A percentile compares a stretch with the other conserved stretches of the same genome.
phyloP scores from a whole-genome alignment of 2,797 vertebrate species.

The Chelidonichthys spinosus region DNA sequence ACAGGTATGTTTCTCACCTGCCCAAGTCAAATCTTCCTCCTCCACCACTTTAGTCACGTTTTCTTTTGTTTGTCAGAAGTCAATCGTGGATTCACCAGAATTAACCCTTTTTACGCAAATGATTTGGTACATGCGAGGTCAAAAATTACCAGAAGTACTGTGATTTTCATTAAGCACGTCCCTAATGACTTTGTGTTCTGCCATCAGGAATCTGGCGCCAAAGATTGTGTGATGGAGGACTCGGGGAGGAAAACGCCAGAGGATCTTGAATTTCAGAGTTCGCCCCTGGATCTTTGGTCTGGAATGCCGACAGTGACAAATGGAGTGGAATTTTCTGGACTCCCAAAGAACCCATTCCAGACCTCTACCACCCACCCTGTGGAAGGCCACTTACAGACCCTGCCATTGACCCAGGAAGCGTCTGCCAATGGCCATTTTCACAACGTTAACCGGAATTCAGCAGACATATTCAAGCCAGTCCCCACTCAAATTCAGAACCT shows the following conservation, averaged over 20 bases:
- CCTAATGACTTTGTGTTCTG: constrained; percentile 13
- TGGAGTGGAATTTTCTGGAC: constrained; percentile 1
- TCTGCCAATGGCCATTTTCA: constrained; percentile 7
- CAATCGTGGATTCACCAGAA: background rate
- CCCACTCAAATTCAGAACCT: background rate
- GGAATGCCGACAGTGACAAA: constrained; percentile 8
- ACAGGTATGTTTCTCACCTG: constrained; percentile 25
- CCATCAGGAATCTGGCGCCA: constrained; percentile 59
- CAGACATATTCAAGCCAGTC: constrained; percentile 24
- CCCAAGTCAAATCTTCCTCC: constrained; percentile 7
- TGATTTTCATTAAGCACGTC: background rate
- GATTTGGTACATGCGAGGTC: constrained; percentile 43
- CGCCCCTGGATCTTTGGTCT: constrained; percentile 15
- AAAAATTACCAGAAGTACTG: background rate
- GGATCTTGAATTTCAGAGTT: constrained; percentile 41
- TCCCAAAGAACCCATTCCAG: constrained; percentile 21
- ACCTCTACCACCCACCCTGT: background rate
- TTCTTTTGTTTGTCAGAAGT: constrained; percentile 45
- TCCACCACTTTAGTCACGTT: background rate
- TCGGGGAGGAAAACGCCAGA: background rate
- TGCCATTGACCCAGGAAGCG: background rate
- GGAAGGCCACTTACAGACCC: constrained; percentile 18
- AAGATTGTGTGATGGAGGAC: background rate
- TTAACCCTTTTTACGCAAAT: constrained; percentile 54
- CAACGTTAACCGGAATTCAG: background rate